These are phyloP conservation scores for Drosophila paramelanica DNA, from an alignment of 2,888 invertebrate species.

Conservation along the genomic window DNA sequence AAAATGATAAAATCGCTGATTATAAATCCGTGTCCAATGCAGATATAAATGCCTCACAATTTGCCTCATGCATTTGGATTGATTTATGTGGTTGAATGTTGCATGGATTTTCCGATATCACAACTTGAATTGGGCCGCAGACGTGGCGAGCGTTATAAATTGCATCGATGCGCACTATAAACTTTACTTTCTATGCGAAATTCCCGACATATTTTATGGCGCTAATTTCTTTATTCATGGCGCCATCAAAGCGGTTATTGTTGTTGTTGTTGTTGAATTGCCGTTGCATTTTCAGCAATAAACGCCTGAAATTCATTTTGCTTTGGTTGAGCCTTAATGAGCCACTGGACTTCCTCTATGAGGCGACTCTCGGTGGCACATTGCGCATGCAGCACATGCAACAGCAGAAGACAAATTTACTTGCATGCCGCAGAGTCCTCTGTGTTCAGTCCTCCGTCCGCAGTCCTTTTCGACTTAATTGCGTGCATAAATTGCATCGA, in stretches of 20 bases:
- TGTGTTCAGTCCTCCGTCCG: neutral
- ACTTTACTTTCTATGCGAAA: conserved; percentile 56
- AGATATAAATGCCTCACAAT: neutral
- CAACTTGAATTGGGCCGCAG: conserved; percentile 20
- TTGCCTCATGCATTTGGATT: conserved; percentile 2
- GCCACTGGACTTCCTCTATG: conserved; percentile 21
- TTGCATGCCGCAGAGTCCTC: conserved; percentile 76
- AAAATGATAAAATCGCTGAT: neutral
- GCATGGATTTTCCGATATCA: conserved; percentile 51
- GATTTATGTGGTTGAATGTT: conserved; percentile 50
- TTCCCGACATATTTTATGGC: conserved; percentile 57
- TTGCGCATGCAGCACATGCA: conserved; percentile 75
- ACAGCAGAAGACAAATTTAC: conserved; percentile 70
- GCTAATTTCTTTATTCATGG: conserved; percentile 78
- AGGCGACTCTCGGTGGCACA: conserved; percentile 14
- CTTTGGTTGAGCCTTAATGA: conserved; percentile 51
- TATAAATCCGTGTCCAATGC: neutral
- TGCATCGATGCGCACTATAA: neutral
- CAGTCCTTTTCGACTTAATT: conserved; percentile 66
- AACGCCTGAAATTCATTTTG: conserved; percentile 47
- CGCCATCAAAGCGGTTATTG: conserved; percentile 34
- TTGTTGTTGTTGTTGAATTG: conserved; percentile 11
- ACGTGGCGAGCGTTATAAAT: conserved; percentile 60
- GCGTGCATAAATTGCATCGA: conserved; percentile 79
- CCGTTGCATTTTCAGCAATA: conserved; percentile 44